These are phyloP conservation scores for Styela clava DNA, from an alignment of 23 tunicate genomes.

Conservation along the genomic window DNA sequence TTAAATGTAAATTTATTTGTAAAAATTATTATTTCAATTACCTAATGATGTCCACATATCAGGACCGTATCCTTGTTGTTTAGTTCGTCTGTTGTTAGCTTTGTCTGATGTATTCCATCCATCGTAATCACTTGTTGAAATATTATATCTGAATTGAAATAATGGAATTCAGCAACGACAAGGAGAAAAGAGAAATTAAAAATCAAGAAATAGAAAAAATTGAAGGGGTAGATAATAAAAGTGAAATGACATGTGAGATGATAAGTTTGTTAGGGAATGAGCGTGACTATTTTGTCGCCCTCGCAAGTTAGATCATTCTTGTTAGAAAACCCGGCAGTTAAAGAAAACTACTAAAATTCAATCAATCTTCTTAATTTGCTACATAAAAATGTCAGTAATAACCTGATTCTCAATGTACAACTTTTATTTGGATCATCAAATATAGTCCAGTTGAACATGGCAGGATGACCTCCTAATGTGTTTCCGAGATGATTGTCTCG, in stretches of 20 bases:
- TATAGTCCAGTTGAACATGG: constrained; percentile 33
- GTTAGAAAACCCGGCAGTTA: no score
- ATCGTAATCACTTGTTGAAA: constrained; percentile 85
- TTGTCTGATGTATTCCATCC: constrained; percentile 45
- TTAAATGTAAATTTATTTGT: not conserved
- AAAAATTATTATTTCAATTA: no score
- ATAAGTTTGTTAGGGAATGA: no score
- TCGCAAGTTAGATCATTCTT: no score
- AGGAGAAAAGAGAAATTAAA: no score
- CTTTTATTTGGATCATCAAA: constrained; percentile 52
- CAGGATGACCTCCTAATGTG: constrained; percentile 11
- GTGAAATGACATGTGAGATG: no score
- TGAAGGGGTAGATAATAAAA: no score
- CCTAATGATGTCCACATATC: constrained; percentile 79
- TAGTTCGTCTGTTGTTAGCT: constrained; percentile 33
- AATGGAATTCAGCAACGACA: not conserved
- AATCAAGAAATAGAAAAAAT: no score
- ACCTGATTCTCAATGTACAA: constrained; percentile 84
- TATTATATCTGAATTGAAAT: constrained; percentile 98
- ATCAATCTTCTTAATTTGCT: no score
- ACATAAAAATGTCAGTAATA: no score
- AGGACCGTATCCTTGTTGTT: constrained; percentile 29
- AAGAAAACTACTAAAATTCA: no score
- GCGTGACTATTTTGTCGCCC: no score
- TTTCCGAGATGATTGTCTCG: constrained; percentile 38